Percentiles rank a stretch among this genome's conserved stretches.
These are phyloP conservation scores for Acropora yongei DNA, from an alignment of 64 coral and sea anemone species.

Conservation along the genomic window DNA sequence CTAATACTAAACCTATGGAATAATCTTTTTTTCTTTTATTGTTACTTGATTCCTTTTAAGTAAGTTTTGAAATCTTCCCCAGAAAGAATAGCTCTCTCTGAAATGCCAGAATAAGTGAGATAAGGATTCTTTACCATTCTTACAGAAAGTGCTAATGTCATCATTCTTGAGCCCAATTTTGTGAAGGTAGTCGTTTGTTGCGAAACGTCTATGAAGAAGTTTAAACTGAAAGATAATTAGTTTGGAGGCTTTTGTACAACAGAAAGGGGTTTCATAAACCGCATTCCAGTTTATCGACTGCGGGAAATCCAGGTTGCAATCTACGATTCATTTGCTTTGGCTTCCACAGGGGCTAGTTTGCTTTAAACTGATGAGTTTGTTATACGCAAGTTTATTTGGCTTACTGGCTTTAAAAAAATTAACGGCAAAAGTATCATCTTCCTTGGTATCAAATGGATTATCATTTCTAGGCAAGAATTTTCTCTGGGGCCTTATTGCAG, in stretches of 20 bases:
- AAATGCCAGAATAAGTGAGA: neutral
- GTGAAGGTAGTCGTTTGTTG: neutral
- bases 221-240: conserved; percentile 29
- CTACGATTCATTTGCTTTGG: neutral
- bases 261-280: conserved; percentile 29
- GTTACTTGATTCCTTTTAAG: neutral
- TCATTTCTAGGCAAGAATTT: neutral
- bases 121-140: neutral
- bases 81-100: neutral
- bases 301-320: neutral
- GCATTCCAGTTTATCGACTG: neutral
- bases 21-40: neutral
- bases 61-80: neutral
- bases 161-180: neutral
- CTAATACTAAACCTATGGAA: too few species aligned
- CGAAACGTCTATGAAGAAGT: conserved; percentile 24
- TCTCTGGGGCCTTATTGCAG: neutral
- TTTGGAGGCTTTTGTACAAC: conserved; percentile 14
- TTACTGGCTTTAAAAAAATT: neutral
- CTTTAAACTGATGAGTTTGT: neutral
- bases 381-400: neutral
- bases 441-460: neutral
- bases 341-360: neutral
- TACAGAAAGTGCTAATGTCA: neutral
- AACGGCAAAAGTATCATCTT: neutral